A percentile compares a stretch with the other conserved stretches of the same genome.
Evolutionary conservation across 2,797 vertebrate genomes (phyloP).

Genomic region (Ctenopoma multispine): DNA sequence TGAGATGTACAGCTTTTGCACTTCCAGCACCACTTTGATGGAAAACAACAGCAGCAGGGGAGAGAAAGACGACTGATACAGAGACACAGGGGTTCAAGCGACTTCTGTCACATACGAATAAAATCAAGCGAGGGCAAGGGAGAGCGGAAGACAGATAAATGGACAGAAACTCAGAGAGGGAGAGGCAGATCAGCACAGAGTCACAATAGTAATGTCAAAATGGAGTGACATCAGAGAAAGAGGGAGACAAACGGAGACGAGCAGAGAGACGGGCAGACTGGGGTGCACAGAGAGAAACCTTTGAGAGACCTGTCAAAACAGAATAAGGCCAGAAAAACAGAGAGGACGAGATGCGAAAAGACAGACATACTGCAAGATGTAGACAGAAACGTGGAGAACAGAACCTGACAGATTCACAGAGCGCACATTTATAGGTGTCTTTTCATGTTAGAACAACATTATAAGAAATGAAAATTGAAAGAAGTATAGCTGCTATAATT

Average conservation of each 20-base stretch:
- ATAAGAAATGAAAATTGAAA: not conserved
- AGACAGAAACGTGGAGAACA: not conserved
- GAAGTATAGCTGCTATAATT: not conserved
- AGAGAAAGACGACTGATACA: slow-evolving; percentile 24
- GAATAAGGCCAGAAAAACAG: slow-evolving; percentile 33
- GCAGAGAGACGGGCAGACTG: slow-evolving; percentile 33
- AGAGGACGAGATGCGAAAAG: slow-evolving; percentile 16
- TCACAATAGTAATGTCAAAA: slow-evolving; percentile 46
- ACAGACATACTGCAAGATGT: slow-evolving; percentile 3
- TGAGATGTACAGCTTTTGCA: slow-evolving; percentile 42
- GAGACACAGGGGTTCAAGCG: slow-evolving; percentile 43
- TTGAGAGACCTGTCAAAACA: slow-evolving; percentile 68
- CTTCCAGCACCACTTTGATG: slow-evolving; percentile 31
- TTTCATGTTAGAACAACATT: too few relatives aligned
- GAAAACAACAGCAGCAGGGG: slow-evolving; percentile 37
- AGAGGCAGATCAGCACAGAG: slow-evolving; percentile 33
- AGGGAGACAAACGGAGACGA: slow-evolving; percentile 35
- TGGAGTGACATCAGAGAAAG: slow-evolving; percentile 55
- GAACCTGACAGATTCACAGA: not conserved
- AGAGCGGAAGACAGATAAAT: slow-evolving; percentile 10
- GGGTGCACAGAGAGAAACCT: slow-evolving; percentile 41
- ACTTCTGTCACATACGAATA: slow-evolving; percentile 57
- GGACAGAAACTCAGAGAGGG: slow-evolving; percentile 41
- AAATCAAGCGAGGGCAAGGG: slow-evolving; percentile 13
- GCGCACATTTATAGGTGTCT: too few relatives aligned